Evolutionary conservation across 2,797 vertebrate genomes (phyloP), one percentile per base, ranked within the genome.

Genomic region (Accipiter superciliosus): DNA sequence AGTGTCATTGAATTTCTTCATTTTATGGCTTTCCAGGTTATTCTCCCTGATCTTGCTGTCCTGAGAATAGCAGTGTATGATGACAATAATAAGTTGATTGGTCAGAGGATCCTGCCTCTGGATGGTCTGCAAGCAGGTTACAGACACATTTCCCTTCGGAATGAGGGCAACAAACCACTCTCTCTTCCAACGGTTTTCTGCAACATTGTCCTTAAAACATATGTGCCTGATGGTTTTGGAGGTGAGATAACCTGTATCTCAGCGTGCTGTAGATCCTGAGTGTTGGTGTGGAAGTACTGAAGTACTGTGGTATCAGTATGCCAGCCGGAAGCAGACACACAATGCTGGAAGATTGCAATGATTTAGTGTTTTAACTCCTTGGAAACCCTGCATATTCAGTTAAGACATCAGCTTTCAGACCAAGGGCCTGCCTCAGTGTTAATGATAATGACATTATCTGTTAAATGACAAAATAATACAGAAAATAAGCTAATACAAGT

Each of bases 201-300:
- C 98, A 99, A 99, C 97, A 99, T 99, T 96, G 99, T 99, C 89
- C 99, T 99, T 71, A 99, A 99, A 98, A 99, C 99, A 65, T 99
- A 99, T 2, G 99, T 99, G 91, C 99, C 99, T 83, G 99, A 99
- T 71, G 99, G 99, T 42, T 99, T 99, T 72, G 99, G 99, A 98
- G 99, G 99, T 99, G 98, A 99, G 98, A 50, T 8, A 35, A 83
- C 45, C 50, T 70, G 37, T 79, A 12, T 18, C 50, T 83, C 9
- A 0, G 21, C 57, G 58, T 59, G 71, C 42, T 28, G 9, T 37
- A 50, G 16, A 20, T 59, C 37, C 42, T 29, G 14, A 33, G 11
- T 26, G 82, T 24, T 45, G 80, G 5, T 72, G 42, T 72, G 69
- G 26, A 18, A 86, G 47, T 26, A 40, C 58, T 53, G 87, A 61